Conservation (phyloP, 2,113 vertebrate species). For the Zeus faber region DNA sequence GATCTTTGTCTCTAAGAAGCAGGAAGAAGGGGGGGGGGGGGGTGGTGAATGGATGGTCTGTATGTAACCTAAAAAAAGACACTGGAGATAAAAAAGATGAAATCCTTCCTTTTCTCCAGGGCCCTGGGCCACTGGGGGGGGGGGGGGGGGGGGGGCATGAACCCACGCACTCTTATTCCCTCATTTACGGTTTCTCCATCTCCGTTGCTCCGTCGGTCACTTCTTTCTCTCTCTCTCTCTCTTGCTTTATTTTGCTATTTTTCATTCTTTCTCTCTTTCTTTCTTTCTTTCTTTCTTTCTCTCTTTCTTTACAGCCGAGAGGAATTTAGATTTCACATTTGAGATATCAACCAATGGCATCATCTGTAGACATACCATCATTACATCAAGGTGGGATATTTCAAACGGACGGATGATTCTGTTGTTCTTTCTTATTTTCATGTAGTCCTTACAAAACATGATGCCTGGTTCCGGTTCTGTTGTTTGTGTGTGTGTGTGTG, state of each 20-base stretch:
- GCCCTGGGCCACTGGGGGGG: constrained; percentile 46
- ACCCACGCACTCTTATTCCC: too few species aligned
- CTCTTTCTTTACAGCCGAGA: too few species aligned
- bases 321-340: too few species aligned
- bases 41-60: constrained; percentile 50
- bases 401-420: not conserved
- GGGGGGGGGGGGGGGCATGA: constrained; percentile 21
- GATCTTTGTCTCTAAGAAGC: constrained; percentile 68
- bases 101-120: constrained; percentile 61
- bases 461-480: too few species aligned
- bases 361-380: constrained; percentile 11
- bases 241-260: constrained; percentile 31
- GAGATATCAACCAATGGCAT: too few species aligned
- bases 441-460: not conserved
- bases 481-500: too few species aligned
- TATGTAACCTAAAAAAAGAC: constrained; percentile 63
- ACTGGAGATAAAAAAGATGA: constrained; percentile 67
- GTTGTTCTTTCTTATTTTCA: constrained; percentile 36
- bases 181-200: too few species aligned
- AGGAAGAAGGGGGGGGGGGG: constrained; percentile 18
- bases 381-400: constrained; percentile 1
- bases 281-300: too few species aligned
- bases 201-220: too few species aligned
- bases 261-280: constrained; percentile 28
- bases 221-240: not conserved